phyloP scores from a whole-genome alignment of 2,888 invertebrate genomes.

The Lingula anatina region DNA sequence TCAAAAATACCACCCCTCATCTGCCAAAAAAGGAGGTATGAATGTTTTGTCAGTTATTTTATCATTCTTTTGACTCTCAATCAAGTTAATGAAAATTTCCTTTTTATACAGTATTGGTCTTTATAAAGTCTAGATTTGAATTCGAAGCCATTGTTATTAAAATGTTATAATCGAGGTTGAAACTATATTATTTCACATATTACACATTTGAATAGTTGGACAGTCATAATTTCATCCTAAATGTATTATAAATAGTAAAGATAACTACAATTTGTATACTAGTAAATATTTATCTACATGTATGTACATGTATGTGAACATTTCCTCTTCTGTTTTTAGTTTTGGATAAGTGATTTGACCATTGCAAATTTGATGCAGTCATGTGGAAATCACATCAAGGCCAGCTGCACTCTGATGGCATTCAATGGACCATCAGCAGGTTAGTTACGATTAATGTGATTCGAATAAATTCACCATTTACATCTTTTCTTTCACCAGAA shows the following conservation, averaged over 20 bases:
- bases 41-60: not conserved
- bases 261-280: no score
- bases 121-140: no score
- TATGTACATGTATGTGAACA: no score
- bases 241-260: no score
- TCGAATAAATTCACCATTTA: not conserved
- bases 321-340: slow-evolving; percentile 51
- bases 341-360: slow-evolving; percentile 75
- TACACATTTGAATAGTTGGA: not conserved
- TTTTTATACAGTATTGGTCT: no score
- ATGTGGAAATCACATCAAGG: slow-evolving; percentile 90
- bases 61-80: no score
- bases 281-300: no score
- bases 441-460: slow-evolving; percentile 33
- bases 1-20: slow-evolving; percentile 95
- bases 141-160: no score
- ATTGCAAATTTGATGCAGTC: slow-evolving; percentile 85
- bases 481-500: not conserved
- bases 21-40: slow-evolving; percentile 81
- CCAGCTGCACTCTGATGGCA: slow-evolving; percentile 88
- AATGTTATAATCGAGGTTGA: no score
- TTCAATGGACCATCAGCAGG: slow-evolving; percentile 91
- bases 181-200: not conserved
- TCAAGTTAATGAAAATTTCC: slow-evolving; percentile 3
- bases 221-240: slow-evolving; percentile 1